Base-by-base conservation (phyloP, 2,113 vertebrate genomes). In the Perca flavescens region DNA sequence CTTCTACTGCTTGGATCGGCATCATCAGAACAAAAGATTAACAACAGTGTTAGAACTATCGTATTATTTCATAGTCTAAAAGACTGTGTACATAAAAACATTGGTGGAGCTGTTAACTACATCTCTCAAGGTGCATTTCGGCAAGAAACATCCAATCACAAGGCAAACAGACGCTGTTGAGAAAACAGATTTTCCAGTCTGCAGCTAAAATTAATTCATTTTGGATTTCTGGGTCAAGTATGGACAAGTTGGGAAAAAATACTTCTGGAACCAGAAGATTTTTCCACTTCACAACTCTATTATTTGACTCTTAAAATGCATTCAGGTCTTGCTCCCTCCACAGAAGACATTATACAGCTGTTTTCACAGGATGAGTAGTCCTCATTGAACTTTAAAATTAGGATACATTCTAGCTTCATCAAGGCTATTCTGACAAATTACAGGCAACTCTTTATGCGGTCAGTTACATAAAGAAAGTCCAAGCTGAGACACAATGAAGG, bases 371-470 rank as follows among this genome's bases (percentile, higher is more conserved):
- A 47, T 16, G 19, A 21, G 9, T 31, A 49, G 15, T 54, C 28
- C 2, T 65, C 50, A 28, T 21, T 21, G 2, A 62, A 49, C 47
- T 22, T 68, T 16, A 5, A 46, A 47, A 43, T 63, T 3, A 56
- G 43, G 6, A 14, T 36, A 0, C 78, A 50, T 49, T 46, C 25
- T 22, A 46, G 7, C 62, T 63, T 72, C 34, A 47, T 72, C 17
- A 36, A 53, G 58, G 28, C 17, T 14, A 3, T 43, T 70, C 7
- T 47, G 31, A 61, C 16, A 25, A 22, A 67, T 69, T 15, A 60
- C 56, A 64, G 31, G 66, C 47, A 54, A 54, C 17, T 12, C 5
- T 76, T 69, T 50, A 12, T 49, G 17, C 53, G 52, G 49, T 82
- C 52, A 34, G 46, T 58, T 62, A 28, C 11, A 50, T 31, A 5